Base-by-base conservation (phyloP, 2,888 invertebrate species). In the Drosophila quinaria region DNA sequence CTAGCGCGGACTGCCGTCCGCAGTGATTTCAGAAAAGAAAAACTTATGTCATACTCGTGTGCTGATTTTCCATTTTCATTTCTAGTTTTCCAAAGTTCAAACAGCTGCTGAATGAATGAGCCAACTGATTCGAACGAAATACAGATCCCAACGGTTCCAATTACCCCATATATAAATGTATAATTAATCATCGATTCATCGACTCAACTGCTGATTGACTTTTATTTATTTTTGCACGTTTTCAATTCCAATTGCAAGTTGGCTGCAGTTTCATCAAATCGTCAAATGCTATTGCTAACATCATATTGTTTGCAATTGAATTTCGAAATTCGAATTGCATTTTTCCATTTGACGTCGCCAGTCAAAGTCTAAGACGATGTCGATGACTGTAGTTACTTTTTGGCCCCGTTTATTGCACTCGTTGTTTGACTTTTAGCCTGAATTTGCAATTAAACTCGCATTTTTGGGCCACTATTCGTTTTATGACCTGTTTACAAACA, bases 181-280 rank as follows among this genome's bases (percentile, higher is more conserved):
- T 25, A 56, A 51, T 61, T 49, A 33, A 50, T 42, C 42, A 55
- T 63, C 39, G 42, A 42, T 51, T 41, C 54, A 44, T 35, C 44
- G 17, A 62, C 13, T 46, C 49, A n/a, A n/a, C n/a, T 31, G 42
- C 35, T 37, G 62, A 63, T 63, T 64, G 50, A 46, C 15, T 63
- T 67, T 66, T 74, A 63, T 62, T 62, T 50, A 42, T 68, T 68
- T 58, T 64, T 44, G 60, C 75, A 75, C 67, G 62, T 67, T 74
- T 59, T 25, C 56, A 54, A 60, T 54, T 75, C 25, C 52, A 49
- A 60, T 64, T 64, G 56, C 60, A 44, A 51, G 35, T 44, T 25
- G 6, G 11, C 19, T 50, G 46, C 49, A 29, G 42, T 44, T 54
- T 35, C 66, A 60, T 55, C 37, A 31, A 46, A 37, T 55, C 37